Evolutionary conservation across 2,888 invertebrate species (phyloP).

Genomic region (Seladonia tumulorum): DNA sequence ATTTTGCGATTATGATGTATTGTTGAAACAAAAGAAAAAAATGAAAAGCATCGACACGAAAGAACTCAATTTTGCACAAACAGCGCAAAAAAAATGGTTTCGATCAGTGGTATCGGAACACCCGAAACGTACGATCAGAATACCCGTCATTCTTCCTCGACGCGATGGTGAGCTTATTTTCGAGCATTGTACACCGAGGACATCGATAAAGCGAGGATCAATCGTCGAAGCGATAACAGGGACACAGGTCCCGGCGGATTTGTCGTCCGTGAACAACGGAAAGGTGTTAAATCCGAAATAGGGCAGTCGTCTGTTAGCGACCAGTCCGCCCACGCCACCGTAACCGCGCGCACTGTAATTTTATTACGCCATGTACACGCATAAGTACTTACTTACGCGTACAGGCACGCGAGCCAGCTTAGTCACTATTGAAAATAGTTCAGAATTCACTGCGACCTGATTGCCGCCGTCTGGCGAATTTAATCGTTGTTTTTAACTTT

Average conservation of each 20-base stretch:
- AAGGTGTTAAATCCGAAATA: conserved; percentile 72
- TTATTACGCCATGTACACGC: conserved; percentile 65
- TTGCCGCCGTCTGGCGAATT: conserved; percentile 40
- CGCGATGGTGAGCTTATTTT: background rate
- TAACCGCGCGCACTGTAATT: conserved; percentile 69
- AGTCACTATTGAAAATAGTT: conserved; percentile 74
- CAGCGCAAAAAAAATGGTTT: background rate
- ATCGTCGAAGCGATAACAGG: conserved; percentile 23
- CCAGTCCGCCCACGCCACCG: conserved; percentile 74
- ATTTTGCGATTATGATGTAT: background rate
- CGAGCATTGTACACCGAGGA: background rate
- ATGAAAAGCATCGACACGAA: too few species aligned
- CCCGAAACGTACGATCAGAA: background rate
- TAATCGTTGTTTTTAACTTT: conserved; percentile 19
- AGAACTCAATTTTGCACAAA: background rate
- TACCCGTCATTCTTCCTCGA: background rate
- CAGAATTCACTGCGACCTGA: conserved; percentile 55
- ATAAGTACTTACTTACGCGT: conserved; percentile 29
- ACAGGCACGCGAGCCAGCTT: conserved; percentile 59
- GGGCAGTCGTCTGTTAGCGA: conserved; percentile 68
- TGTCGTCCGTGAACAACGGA: conserved; percentile 40
- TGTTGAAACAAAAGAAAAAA: background rate
- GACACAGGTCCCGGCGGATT: conserved; percentile 14
- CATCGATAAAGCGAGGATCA: conserved; percentile 33
- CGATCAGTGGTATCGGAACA: background rate